These are phyloP conservation scores for Carduelis carduelis DNA, from an alignment of 2,797 vertebrate species.

Conservation along the genomic window DNA sequence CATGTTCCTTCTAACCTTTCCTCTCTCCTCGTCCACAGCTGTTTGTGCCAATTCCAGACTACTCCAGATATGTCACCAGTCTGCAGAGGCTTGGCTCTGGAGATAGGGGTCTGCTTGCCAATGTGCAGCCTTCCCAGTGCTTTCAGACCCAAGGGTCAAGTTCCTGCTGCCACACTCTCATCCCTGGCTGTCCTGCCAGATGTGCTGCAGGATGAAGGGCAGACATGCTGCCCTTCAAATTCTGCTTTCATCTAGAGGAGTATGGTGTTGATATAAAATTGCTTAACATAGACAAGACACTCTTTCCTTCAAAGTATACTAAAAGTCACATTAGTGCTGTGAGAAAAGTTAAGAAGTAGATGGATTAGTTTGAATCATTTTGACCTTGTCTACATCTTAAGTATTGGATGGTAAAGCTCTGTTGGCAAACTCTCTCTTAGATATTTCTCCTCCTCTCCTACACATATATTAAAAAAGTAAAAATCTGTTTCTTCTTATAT, in stretches of 20 bases:
- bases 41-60: constrained; percentile 22
- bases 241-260: not conserved
- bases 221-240: not conserved
- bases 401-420: not conserved
- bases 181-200: not conserved
- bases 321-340: not conserved
- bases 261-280: not conserved
- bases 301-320: not conserved
- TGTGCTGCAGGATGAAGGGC: not conserved
- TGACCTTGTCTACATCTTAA: not conserved
- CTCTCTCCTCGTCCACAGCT: not conserved
- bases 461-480: not conserved
- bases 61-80: constrained; percentile 19
- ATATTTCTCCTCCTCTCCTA: not conserved
- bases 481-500: not conserved
- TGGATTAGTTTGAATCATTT: not conserved
- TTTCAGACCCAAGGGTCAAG: not conserved
- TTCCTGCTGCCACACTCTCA: not conserved
- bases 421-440: not conserved
- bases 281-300: not conserved
- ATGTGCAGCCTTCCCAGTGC: not conserved
- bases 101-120: not conserved
- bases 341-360: not conserved
- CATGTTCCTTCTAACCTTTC: constrained; percentile 28
- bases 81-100: constrained; percentile 23